Base-by-base conservation (phyloP, 2,113 vertebrate genomes). In the Pelmatolapia mariae region DNA sequence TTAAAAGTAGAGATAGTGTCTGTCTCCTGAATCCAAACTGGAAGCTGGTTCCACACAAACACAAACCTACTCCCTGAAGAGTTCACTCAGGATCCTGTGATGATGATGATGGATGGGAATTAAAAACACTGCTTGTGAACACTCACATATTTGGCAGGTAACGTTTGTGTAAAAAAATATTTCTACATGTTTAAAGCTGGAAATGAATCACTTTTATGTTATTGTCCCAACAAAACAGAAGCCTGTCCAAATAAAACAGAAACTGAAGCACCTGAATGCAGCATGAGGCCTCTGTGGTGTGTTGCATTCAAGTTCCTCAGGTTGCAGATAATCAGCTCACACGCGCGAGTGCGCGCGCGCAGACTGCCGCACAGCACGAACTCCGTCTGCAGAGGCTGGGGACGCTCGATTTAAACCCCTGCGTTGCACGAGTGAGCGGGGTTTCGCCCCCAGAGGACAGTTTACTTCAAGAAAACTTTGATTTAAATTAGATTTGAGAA, bases 271-370 rank as follows among this genome's bases (percentile, higher is more conserved):
- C 68, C 68, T 76, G 68, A 76, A 79, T 79, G 1, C 45, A 79
- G 4, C 47, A 79, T 3, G 29, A 53, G 18, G 5, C 47, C 47
- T n/a, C 16, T 36, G 18, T 53, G 47, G 29, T 13, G 76, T 31
- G 29, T 36, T 53, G 47, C 47, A 19, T 79, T 36, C 47, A 53
- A 12, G 47, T 33, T 79, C 10, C 73, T 52, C 38, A 24, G n/a
- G n/a, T 6, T 43, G 66, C 66, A 4, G 8, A 24, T 71, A 24
- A 15, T 22, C 63, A 68, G 11, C 63, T 68, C 15, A 6, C 24
- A 0, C 56, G 2, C 31, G 1, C 4, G n/a, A n/a, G 2, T 4
- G 16, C 22, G 4, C 53, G 4, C 4, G 2, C 3, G 36, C 63
- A 22, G 11, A 15, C 43, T 50, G 43, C 71, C 5, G 26, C 26